phyloP scores from a whole-genome alignment of 2,888 invertebrate genomes.

The Drosophila diplacantha region DNA sequence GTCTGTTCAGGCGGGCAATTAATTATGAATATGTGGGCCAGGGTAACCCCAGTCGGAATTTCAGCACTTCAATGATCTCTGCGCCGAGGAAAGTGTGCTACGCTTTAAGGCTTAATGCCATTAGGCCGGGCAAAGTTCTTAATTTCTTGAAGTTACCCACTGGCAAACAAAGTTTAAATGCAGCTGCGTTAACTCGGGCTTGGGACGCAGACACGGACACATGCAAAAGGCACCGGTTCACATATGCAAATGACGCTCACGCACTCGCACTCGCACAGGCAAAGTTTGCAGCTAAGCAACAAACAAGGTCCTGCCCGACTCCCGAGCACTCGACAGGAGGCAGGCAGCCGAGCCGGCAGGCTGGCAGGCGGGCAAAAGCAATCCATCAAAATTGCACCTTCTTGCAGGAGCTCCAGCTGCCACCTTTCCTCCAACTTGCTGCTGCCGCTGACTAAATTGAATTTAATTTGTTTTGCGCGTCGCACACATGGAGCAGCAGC shows the following conservation, averaged over 20 bases:
- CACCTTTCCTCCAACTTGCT: neutral
- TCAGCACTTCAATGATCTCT: constrained; percentile 12
- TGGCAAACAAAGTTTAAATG: constrained; percentile 61
- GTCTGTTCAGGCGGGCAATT: constrained; percentile 26
- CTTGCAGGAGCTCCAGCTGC: constrained; percentile 55
- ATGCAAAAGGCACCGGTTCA: constrained; percentile 22
- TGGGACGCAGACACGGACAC: constrained; percentile 32
- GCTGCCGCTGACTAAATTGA: constrained; percentile 71
- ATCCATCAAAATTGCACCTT: constrained; percentile 77
- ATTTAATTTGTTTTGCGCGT: constrained; percentile 74
- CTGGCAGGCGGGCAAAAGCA: constrained; percentile 59
- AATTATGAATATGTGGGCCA: constrained; percentile 35
- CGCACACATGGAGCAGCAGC: constrained; percentile 46
- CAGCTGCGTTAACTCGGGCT: constrained; percentile 64
- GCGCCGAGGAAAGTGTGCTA: constrained; percentile 34
- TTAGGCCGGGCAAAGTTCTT: constrained; percentile 54
- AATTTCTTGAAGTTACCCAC: constrained; percentile 47
- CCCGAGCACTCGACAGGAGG: constrained; percentile 49
- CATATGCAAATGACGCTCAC: constrained; percentile 33
- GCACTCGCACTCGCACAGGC: constrained; percentile 31
- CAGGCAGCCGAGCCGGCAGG: constrained; percentile 41
- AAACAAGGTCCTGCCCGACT: constrained; percentile 55
- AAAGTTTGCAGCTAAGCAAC: constrained; percentile 69
- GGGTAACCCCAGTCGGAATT: neutral
- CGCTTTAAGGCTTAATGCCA: constrained; percentile 55